Evolutionary conservation across 2,888 invertebrate species (phyloP), one percentile per base, ranked within the genome.

Genomic region (Metopia argyrocephala): DNA sequence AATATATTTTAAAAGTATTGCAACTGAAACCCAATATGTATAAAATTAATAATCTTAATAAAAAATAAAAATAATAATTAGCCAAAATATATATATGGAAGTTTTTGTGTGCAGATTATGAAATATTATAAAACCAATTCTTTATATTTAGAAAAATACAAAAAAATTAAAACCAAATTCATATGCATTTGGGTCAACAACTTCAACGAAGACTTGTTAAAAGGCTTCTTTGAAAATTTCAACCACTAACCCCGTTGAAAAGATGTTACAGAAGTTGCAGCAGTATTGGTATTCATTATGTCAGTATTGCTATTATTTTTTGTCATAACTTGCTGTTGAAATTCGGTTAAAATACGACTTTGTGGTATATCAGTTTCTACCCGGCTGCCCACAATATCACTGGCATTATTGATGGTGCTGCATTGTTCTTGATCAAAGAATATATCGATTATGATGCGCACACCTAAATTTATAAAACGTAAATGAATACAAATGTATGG

Each of bases 341-440:
- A 90, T 9, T 90, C 90, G 23, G 84, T 76, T 45, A 90, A 83
- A 65, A 90, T 89, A 76, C 87, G 89, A 74, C 90, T 90, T 7
- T 87, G 86, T 1, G 90, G 90, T 48, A 90, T 88, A 54, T 89
- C 89, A 18, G 90, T 90, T 76, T 89, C 89, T 59, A 90, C 87
- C 27, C 89, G 87, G 65, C 88, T 89, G 54, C 88, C 89, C n/a
- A 86, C 82, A 57, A 90, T 85, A 69, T 90, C 87, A 15, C 81
- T 78, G 50, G 84, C 66, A 9, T 79, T 81, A 54, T 15, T 38
- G 12, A 1, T 12, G 9, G 87, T 79, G 1, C 82, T 82, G 48
- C 79, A 84, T 25, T 79, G 85, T 23, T 87, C 86, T 57, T 85
- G 85, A 64, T 89, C 88, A 68, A 88, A 89, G 59, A 85, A 87